A percentile compares a stretch with the other conserved stretches of the same genome.
phyloP scores from a whole-genome alignment of 2,113 vertebrate genomes.

The Merops nubicus region DNA sequence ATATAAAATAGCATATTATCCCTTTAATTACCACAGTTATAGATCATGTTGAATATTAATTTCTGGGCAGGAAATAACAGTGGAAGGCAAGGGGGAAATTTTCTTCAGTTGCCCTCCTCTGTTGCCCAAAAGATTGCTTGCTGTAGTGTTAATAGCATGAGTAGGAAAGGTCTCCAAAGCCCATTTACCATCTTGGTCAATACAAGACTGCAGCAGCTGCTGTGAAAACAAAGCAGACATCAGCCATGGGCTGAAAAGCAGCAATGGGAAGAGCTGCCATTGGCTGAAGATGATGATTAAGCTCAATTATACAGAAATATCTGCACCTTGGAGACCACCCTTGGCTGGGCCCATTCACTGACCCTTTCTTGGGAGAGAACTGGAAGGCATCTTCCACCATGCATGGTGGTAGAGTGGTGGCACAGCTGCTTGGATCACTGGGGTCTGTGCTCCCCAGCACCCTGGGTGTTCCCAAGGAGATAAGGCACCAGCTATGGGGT shows the following conservation, averaged over 20 bases:
- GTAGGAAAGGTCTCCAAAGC: neutral
- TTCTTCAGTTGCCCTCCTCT: neutral
- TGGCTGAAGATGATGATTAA: neutral
- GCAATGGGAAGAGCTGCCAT: neutral
- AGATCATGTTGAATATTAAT: neutral
- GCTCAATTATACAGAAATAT: neutral
- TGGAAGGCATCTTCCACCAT: neutral
- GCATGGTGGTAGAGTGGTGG: fast-evolving
- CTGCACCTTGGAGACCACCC: neutral
- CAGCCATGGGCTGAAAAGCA: too few relatives aligned
- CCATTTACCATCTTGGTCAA: neutral
- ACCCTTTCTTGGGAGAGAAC: neutral
- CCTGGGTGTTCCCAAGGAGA: neutral
- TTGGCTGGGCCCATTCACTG: neutral
- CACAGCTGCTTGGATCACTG: neutral
- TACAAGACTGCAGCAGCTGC: neutral
- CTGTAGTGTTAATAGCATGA: neutral
- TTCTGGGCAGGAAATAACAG: neutral
- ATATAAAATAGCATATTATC: neutral
- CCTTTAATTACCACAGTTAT: neutral
- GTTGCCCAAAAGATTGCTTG: neutral
- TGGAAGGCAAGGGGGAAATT: neutral
- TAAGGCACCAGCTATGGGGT: neutral
- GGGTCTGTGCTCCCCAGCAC: too few relatives aligned
- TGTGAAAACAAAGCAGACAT: neutral